phyloP scores from a whole-genome alignment of 2,797 vertebrate genomes.

The Acropternis orthonyx region DNA sequence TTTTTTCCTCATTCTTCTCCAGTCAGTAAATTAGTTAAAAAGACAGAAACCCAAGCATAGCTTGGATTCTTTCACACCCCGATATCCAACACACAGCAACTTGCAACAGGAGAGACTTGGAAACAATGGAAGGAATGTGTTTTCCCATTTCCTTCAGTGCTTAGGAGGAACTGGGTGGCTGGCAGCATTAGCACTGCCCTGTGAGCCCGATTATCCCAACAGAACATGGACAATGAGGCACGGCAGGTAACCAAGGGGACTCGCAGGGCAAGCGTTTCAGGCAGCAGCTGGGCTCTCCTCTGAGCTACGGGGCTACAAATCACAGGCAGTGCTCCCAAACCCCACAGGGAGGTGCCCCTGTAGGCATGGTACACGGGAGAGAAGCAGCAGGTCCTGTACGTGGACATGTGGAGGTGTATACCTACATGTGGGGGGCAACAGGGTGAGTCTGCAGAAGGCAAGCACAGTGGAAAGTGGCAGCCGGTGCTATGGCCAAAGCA shows the following conservation, averaged over 20 bases:
- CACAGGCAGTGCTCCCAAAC: neutral
- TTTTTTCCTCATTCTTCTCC: conserved; percentile 43
- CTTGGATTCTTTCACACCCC: conserved; percentile 8
- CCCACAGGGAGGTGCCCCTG: neutral
- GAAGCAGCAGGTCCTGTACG: neutral
- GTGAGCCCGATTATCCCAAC: neutral
- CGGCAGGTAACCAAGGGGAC: conserved; percentile 57
- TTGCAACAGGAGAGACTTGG: conserved; percentile 42
- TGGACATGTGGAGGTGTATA: neutral
- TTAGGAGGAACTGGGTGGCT: neutral
- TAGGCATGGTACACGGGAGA: fast-evolving
- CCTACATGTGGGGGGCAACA: fast-evolving
- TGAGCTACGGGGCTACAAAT: neutral
- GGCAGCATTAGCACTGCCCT: neutral
- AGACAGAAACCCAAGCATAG: conserved; percentile 38
- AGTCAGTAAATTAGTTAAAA: conserved; percentile 43
- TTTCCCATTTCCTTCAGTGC: neutral
- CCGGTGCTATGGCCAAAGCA: neutral
- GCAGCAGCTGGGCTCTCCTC: neutral
- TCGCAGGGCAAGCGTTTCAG: neutral
- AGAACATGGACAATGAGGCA: neutral
- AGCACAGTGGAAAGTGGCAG: neutral
- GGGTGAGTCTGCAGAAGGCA: neutral
- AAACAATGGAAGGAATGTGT: conserved; percentile 66
- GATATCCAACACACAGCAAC: conserved; percentile 55